Evolutionary conservation across 2,113 vertebrate genomes (phyloP).

Genomic region (Dicrurus megarhynchus): DNA sequence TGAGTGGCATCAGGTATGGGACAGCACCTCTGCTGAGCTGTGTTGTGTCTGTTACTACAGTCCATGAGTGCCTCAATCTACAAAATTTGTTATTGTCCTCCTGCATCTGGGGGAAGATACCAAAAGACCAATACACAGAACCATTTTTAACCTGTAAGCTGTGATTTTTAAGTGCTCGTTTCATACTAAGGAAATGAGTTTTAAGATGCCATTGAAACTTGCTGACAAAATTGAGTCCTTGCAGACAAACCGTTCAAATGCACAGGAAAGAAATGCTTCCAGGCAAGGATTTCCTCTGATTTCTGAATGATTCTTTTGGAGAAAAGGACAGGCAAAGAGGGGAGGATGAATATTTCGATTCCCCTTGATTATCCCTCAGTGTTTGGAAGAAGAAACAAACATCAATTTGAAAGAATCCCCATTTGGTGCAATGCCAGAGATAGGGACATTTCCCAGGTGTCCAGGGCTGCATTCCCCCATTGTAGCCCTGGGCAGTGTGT

Average conservation of each 20-base stretch:
- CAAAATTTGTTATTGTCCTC: neutral
- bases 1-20: neutral
- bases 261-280: neutral
- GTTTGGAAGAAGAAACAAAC: neutral
- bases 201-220: neutral
- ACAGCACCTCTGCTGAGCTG: neutral
- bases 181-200: neutral
- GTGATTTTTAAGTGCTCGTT: neutral
- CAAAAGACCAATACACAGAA: neutral
- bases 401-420: neutral
- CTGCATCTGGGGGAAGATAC: neutral
- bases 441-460: neutral
- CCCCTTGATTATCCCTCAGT: neutral
- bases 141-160: neutral
- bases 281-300: neutral
- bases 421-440: too few relatives aligned
- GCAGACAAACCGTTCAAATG: neutral
- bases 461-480: neutral
- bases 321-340: neutral
- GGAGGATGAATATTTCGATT: neutral
- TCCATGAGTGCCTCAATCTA: neutral
- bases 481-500: neutral
- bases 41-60: rapidly evolving
- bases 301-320: neutral
- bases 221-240: neutral